These are phyloP conservation scores for Lophochroa leadbeateri DNA, from an alignment of 2,113 vertebrate genomes.

Conservation along the genomic window DNA sequence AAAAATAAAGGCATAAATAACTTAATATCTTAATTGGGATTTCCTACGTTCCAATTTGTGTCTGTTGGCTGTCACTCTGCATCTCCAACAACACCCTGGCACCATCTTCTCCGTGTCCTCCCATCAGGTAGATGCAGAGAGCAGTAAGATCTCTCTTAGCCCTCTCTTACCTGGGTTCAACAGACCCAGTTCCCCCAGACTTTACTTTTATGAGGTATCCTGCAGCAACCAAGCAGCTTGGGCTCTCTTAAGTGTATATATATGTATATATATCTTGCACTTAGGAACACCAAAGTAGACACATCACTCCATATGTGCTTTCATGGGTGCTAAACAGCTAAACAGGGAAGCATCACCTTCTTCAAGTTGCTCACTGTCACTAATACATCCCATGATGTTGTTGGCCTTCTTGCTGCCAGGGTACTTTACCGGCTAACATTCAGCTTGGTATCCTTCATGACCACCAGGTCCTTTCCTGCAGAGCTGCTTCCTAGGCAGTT, in stretches of 20 bases:
- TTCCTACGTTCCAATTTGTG: background rate
- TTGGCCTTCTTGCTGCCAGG: background rate
- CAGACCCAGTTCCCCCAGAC: background rate
- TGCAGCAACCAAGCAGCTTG: background rate
- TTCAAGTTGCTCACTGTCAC: background rate
- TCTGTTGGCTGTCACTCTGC: background rate
- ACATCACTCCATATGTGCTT: background rate
- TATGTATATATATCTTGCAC: background rate
- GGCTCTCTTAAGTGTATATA: background rate
- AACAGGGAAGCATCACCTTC: background rate
- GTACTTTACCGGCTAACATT: background rate
- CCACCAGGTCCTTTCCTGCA: background rate
- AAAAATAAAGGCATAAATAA: background rate
- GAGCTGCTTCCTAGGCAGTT: background rate
- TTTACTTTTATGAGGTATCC: fast-evolving
- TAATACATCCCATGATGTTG: background rate
- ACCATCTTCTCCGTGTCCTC: background rate
- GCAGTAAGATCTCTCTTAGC: background rate
- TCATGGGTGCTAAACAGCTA: background rate
- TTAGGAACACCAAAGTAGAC: background rate
- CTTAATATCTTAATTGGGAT: fast-evolving
- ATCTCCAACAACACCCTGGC: background rate
- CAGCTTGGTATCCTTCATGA: background rate
- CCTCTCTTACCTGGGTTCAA: background rate
- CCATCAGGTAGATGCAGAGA: fast-evolving